Evolutionary conservation across 2,888 invertebrate genomes (phyloP).

Genomic region (Tenthredo amoena): DNA sequence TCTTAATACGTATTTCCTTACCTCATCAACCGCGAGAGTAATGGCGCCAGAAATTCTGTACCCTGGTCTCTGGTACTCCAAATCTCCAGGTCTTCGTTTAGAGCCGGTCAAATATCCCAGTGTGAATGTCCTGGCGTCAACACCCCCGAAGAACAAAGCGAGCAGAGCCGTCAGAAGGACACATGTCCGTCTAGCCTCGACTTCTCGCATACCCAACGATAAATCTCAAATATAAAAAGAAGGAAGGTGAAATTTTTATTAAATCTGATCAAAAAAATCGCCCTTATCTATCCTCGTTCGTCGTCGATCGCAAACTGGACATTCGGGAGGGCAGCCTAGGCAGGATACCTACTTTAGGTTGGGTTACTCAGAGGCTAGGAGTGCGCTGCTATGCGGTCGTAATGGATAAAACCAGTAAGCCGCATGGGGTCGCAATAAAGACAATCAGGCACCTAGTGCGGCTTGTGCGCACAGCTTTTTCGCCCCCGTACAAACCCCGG

Average conservation of each 20-base stretch:
- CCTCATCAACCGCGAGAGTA: slow-evolving; percentile 91
- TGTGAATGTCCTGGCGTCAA: slow-evolving; percentile 83
- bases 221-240: slow-evolving; percentile 19
- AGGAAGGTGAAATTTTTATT: background rate
- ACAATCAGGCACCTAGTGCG: slow-evolving; percentile 66
- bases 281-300: slow-evolving; percentile 1
- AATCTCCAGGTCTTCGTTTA: slow-evolving; percentile 87
- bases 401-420: slow-evolving; percentile 69
- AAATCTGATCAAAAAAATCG: background rate
- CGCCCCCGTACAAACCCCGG: background rate
- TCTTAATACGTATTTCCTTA: slow-evolving; percentile 70
- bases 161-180: slow-evolving; percentile 64
- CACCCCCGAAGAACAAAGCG: slow-evolving; percentile 64
- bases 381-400: slow-evolving; percentile 54
- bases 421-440: slow-evolving; percentile 67
- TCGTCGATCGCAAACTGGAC: slow-evolving; percentile 33
- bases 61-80: slow-evolving; percentile 90
- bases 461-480: slow-evolving; percentile 28
- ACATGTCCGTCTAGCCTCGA: slow-evolving; percentile 68
- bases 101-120: slow-evolving; percentile 94
- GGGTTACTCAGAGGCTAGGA: slow-evolving; percentile 47
- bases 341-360: slow-evolving; percentile 30
- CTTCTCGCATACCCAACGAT: slow-evolving; percentile 69
- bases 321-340: slow-evolving; percentile 1
- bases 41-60: slow-evolving; percentile 89